Evolutionary conservation across 2,797 vertebrate species (phyloP), one percentile per base, ranked within the genome.

Genomic region (Sebastes matsubarae): DNA sequence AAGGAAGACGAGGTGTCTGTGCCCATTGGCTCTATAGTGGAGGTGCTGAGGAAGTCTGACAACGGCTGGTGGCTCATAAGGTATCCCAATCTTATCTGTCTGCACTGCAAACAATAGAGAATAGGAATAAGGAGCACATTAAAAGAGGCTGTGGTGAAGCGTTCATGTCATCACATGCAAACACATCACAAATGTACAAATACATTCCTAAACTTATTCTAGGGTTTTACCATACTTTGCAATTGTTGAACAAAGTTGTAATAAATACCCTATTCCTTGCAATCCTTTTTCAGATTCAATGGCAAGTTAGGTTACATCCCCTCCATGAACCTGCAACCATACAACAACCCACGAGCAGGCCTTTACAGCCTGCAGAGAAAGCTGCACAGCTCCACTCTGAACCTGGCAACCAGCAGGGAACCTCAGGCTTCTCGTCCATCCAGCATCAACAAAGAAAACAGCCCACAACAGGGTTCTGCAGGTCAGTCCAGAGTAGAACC

Each of bases 41-140:
- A 94, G 46, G 97, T 98, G 72, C 79, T 98, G 76, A 93, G 94
- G 87, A 96, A 83, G 8, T 96, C 97, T 0, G 94, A 97, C 1
- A 52, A 94, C 0, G 98, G 98, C 91, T 99, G 98, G 98, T 99
- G 98, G 98, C 92, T 97, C 2, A 90, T 96, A 91, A 93, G 97
- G 98, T 99, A 92, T 29, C 4, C 0, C 0, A 0, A 2, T 46
- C 6, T 38, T 54, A 18, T 50, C 34, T 16, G 58, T 29, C 58
- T 60, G 59, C 18, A 30, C 16, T 60, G 25, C 25, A 59, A 59
- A 59, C 25, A 59, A 29, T 18, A 18, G 7, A 59, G 2, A 29
- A 18, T 18, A 29, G 29, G 25, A 27, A 27, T 27, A 27, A 27
- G 25, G 25, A 27, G 25, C 25, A 27, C 25, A 27, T 27, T 1